Evolutionary conservation across 2,113 vertebrate species (phyloP), one percentile per base, ranked within the genome.

Genomic region (Hyperopisus bebe): DNA sequence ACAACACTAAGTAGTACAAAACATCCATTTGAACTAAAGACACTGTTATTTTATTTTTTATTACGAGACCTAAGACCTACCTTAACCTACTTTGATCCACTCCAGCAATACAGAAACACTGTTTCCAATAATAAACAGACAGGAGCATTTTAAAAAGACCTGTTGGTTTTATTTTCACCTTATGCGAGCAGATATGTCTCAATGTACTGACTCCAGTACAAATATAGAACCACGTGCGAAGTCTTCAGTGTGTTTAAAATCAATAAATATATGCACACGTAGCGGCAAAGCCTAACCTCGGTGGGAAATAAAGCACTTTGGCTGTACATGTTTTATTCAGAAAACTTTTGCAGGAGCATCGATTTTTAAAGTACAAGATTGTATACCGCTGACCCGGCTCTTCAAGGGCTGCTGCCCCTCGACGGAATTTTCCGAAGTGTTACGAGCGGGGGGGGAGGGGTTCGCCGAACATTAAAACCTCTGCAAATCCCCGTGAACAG

Each of bases 1-100:
- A 10, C n/a, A 44, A 46, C 82, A 84, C 19, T 4, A 46, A 47
- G 21, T 47, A 84, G 21, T 84, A 84, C 39, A 47, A 44, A n/a
- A 84, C 82, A 84, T 47, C 44, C 3, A n/a, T 84, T 84, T 84
- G 44, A 84, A 84, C 42, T 84, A 84, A 84, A 84, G 24, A 84
- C 82, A 47, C 19, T 82, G 9, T 50, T 27, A n/a, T 42, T 50
- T 86, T 86, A 86, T 86, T 53, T 86, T 87, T 53, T 87, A 84
- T 87, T 50, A 27, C 24, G 21, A 85, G 74, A 62, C 46, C 24
- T 10, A 47, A 53, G 3, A 53, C 27, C 10, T 31, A 50, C 84
- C n/a, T 53, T 53, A 27, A 39, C 46, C n/a, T 87, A 48, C 31
- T 47, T 53, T 87, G 50, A 35, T n/a, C 5, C 11, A 87, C 11